Percentiles rank a stretch among this genome's conserved stretches.
phyloP scores from a whole-genome alignment of 2,797 vertebrate genomes.

The Xiphorhynchus erythropygius region DNA sequence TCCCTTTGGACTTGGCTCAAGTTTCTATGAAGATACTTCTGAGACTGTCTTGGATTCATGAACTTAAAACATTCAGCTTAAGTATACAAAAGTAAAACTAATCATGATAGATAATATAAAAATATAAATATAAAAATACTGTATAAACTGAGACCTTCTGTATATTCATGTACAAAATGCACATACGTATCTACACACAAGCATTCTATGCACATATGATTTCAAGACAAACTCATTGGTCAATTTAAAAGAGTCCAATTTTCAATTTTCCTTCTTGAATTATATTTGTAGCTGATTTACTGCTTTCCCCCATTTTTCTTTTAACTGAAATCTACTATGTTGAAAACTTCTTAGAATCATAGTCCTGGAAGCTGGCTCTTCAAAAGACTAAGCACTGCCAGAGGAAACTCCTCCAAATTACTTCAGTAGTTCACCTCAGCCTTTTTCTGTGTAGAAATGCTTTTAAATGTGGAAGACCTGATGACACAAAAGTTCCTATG shows the following conservation, averaged over 20 bases:
- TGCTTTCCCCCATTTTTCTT: not conserved
- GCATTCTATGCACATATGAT: not conserved
- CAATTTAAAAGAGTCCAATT: not conserved
- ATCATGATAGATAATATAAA: not conserved
- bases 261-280: not conserved
- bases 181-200: not conserved
- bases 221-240: not conserved
- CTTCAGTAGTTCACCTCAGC: not conserved
- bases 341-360: not conserved
- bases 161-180: not conserved
- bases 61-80: not conserved
- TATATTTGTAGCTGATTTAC: not conserved
- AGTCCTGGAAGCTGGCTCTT: not conserved
- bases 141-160: not conserved
- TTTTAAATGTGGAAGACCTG: not conserved
- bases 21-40: slow-evolving; percentile 31
- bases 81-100: not conserved
- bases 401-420: not conserved
- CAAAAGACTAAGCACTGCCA: not conserved
- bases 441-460: not conserved
- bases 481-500: not conserved
- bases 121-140: not conserved
- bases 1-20: slow-evolving; percentile 45
- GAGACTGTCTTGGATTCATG: not conserved
- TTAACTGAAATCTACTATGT: not conserved